Base-by-base conservation (phyloP, 2,113 vertebrate species). In the Chinchilla lanigera region DNA sequence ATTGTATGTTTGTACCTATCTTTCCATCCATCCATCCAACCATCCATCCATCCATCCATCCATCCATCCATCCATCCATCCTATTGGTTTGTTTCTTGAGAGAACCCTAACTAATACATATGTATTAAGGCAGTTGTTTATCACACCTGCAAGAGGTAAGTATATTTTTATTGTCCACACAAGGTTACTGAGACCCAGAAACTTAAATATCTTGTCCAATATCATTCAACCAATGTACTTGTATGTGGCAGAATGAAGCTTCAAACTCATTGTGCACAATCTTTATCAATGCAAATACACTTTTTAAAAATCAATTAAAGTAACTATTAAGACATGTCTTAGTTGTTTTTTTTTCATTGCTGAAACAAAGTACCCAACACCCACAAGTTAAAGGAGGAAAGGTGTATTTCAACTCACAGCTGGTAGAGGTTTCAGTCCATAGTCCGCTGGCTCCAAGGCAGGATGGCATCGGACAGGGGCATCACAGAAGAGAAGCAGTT, bases 281-380 rank as follows among this genome's bases (percentile, higher is more conserved):
- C 16, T 87, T 93, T 93, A 85, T 35, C 63, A 91, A 52, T 82
- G 44, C 33, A 84, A 86, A 95, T 77, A 91, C 24, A 50, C 33
- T 54, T 84, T 60, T 84, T 71, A 24, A 47, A 47, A 60, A 54
- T 90, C 35, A 83, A 28, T 58, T 22, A 94, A 93, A 63, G 6
- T 30, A 60, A 75, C 30, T 81, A 89, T 47, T 3, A 75, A 75
- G 44, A 44, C 41, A 11, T 44, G 71, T 28, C 11, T 44, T 75
- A 44, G 71, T 75, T 44, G 26, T 5, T 75, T 75, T 26, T 75
- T 26, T 28, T 38, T 22, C 10, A 26, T 44, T 44, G 41, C 41
- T 75, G 38, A 75, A 13, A 69, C 67, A 69, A 75, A 44, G 24
- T 75, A 75, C 9, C 20, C 20, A 73, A 24, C 14, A 28, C 41